phyloP scores from a whole-genome alignment of 2,797 vertebrate species.

The Protonibea diacanthus region DNA sequence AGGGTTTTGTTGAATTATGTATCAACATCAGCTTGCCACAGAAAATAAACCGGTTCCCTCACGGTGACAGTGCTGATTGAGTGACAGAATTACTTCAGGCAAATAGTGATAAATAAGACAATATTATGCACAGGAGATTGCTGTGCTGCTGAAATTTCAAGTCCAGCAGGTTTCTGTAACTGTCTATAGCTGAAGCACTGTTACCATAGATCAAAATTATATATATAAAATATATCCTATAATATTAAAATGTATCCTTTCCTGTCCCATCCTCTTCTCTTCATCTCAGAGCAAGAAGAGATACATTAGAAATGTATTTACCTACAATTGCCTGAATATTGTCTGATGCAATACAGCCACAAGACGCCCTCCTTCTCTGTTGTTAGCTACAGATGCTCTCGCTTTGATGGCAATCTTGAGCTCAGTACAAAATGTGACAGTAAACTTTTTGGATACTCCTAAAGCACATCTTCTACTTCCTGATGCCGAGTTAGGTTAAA shows the following conservation, averaged over 20 bases:
- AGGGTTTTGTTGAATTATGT: conserved; percentile 8
- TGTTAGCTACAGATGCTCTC: neutral
- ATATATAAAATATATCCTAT: neutral
- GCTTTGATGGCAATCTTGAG: conserved; percentile 27
- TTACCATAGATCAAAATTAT: neutral
- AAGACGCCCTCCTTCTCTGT: neutral
- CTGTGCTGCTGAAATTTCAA: neutral
- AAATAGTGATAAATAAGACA: neutral
- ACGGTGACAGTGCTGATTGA: conserved; percentile 2
- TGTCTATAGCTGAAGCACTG: neutral
- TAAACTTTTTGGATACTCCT: conserved; percentile 9
- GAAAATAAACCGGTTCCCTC: neutral
- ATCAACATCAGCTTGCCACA: neutral
- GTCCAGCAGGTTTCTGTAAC: neutral
- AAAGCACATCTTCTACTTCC: neutral
- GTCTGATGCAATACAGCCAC: conserved; percentile 29
- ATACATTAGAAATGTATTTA: neutral
- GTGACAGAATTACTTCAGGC: neutral
- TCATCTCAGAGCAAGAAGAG: neutral
- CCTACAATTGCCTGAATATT: neutral
- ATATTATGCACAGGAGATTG: neutral
- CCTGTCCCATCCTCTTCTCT: neutral
- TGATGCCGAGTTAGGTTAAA: conserved; percentile 1
- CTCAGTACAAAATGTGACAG: conserved; percentile 1
- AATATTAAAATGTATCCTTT: neutral